Base-by-base conservation (phyloP, 2,888 invertebrate genomes). In the Chymomyza procnemis region DNA sequence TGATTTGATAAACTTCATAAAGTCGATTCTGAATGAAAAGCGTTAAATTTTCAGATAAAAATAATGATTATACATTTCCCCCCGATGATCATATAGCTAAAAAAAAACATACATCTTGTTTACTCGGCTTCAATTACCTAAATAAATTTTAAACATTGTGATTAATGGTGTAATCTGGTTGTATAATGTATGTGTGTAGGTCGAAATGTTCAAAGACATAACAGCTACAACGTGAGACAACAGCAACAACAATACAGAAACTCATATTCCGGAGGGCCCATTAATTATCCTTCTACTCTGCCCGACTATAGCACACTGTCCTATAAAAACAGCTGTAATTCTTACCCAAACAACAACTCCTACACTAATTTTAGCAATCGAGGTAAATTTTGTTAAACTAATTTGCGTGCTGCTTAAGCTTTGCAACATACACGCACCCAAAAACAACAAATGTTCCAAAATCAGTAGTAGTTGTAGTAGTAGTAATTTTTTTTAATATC, bases 241-340 rank as follows among this genome's bases (percentile, higher is more conserved):
- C 84, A 76, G 71, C 80, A 83, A 80, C 87, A 87, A 77, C 90
- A 89, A 80, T 87, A 86, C 85, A 88, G 87, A 84, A 88, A 88
- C 79, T 90, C 90, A 71, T 88, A 84, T 67, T 79, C 84, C 60
- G 75, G 75, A 74, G 89, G 90, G 88, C 80, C 85, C 78, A 80
- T 78, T 48, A 85, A 76, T 87, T 84, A 73, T 76, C 34, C 34
- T 41, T 41, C 84, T 57, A 80, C 79, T 66, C 62, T 80, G 72
- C 78, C 86, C 65, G 78, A 78, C 75, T 76, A 78, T 79, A 81
- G 76, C 66, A 77, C 81, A 75, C 82, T 81, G 58, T 80, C 84
- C 69, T 71, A 71, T 68, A 67, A 66, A 63, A 72, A 56, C 66
- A 74, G 69, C 66, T 65, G 66, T 66, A 65, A 61, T 57, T 69